These are phyloP conservation scores for Brenthis ino DNA, from an alignment of 2,888 invertebrate species.

Conservation along the genomic window DNA sequence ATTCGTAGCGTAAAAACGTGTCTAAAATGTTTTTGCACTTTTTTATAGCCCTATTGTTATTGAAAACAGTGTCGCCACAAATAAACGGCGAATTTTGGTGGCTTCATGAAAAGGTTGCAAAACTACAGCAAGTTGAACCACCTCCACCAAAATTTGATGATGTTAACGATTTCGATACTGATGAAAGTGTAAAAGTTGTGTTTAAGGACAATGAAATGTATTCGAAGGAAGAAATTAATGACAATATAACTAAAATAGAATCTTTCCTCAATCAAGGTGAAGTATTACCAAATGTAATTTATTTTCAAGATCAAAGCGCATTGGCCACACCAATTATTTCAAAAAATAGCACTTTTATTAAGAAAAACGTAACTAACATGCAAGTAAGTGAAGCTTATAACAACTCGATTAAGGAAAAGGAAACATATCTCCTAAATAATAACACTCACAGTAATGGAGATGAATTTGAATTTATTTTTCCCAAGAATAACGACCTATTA, in stretches of 20 bases:
- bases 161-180: slow-evolving; percentile 61
- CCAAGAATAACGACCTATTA: slow-evolving; percentile 39
- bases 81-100: slow-evolving; percentile 74
- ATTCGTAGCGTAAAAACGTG: slow-evolving; percentile 38
- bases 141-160: slow-evolving; percentile 59
- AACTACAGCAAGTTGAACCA: slow-evolving; percentile 50
- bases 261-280: slow-evolving; percentile 22
- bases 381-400: background rate
- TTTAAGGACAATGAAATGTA: slow-evolving; percentile 53
- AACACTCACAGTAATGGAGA: slow-evolving; percentile 40
- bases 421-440: slow-evolving; percentile 17
- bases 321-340: slow-evolving; percentile 24
- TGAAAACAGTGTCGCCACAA: slow-evolving; percentile 55
- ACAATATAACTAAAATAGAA: slow-evolving; percentile 5
- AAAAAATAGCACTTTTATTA: slow-evolving; percentile 6
- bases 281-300: slow-evolving; percentile 9
- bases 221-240: slow-evolving; percentile 3
- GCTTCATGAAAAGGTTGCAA: slow-evolving; percentile 61
- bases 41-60: slow-evolving; percentile 47
- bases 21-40: slow-evolving; percentile 51
- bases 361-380: slow-evolving; percentile 23
- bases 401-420: slow-evolving; percentile 25
- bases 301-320: slow-evolving; percentile 30
- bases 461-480: slow-evolving; percentile 55
- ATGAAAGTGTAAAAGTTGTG: slow-evolving; percentile 63